These are phyloP conservation scores for Lasioglossum figueresi DNA, from an alignment of 2,888 invertebrate species.

Conservation along the genomic window DNA sequence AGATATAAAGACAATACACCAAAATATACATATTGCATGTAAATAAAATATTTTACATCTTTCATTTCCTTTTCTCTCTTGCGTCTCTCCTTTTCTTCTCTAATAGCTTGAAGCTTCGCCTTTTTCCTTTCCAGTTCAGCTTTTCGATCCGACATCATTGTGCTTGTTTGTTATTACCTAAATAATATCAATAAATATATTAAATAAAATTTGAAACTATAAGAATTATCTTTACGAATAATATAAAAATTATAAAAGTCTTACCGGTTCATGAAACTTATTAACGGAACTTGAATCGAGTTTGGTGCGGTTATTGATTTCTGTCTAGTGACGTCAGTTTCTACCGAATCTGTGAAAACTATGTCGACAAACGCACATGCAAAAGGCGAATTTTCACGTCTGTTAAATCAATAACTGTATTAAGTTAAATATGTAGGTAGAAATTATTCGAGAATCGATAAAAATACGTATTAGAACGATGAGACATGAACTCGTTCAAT, in stretches of 20 bases:
- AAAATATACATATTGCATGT: constrained; percentile 8
- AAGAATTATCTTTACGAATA: neutral
- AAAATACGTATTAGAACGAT: constrained; percentile 23
- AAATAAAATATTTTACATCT: constrained; percentile 87
- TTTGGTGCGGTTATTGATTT: constrained; percentile 64
- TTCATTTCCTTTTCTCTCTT: constrained; percentile 94
- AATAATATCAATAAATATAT: constrained; percentile 13
- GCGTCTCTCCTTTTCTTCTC: constrained; percentile 95
- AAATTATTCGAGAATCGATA: constrained; percentile 28
- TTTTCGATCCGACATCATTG: constrained; percentile 92
- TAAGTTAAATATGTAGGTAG: neutral
- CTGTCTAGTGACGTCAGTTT: constrained; percentile 62
- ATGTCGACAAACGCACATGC: neutral
- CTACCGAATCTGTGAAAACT: constrained; percentile 20
- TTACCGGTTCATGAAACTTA: constrained; percentile 25
- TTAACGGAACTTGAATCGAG: constrained; percentile 48
- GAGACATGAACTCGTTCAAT: constrained; percentile 23
- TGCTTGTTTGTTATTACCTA: constrained; percentile 52
- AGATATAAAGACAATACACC: neutral
- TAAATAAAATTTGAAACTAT: neutral
- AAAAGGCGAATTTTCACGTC: neutral
- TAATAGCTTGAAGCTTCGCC: constrained; percentile 94
- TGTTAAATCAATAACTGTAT: neutral
- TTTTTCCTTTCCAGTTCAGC: constrained; percentile 97
- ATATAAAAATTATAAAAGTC: neutral